Conservation (phyloP, 2,113 vertebrate genomes). For the Phaethornis superciliosus region DNA sequence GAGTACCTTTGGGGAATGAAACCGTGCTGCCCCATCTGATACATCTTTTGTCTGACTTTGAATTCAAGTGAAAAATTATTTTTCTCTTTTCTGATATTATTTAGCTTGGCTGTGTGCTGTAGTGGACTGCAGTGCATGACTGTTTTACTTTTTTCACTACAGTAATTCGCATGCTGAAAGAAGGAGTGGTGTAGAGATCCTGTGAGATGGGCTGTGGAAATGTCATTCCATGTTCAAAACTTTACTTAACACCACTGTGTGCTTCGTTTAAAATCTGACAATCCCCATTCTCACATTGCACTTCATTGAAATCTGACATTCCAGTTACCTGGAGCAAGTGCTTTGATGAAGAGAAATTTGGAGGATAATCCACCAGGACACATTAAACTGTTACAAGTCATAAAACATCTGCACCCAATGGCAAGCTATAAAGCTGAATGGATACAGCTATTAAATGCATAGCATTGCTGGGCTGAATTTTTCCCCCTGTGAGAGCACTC, state of each 20-base stretch:
- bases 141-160: background rate
- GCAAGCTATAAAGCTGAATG: conserved; percentile 70
- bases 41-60: background rate
- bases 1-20: background rate
- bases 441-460: conserved; percentile 65
- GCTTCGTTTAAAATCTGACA: conserved; percentile 50
- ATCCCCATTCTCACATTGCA: conserved; percentile 37
- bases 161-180: background rate
- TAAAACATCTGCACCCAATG: conserved; percentile 70
- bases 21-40: background rate
- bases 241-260: conserved; percentile 27
- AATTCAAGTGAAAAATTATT: background rate
- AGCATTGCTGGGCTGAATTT: conserved; percentile 44
- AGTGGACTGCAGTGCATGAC: background rate
- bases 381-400: conserved; percentile 72
- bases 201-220: conserved; percentile 22
- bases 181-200: background rate
- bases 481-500: conserved; percentile 18
- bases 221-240: conserved; percentile 32
- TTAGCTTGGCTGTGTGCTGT: background rate
- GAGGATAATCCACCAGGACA: conserved; percentile 62
- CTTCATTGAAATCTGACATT: conserved; percentile 63
- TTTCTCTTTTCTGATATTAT: background rate
- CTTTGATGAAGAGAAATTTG: conserved; percentile 65
- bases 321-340: conserved; percentile 54